Evolutionary conservation across 2,888 invertebrate species (phyloP).

Genomic region (Nomada flava): DNA sequence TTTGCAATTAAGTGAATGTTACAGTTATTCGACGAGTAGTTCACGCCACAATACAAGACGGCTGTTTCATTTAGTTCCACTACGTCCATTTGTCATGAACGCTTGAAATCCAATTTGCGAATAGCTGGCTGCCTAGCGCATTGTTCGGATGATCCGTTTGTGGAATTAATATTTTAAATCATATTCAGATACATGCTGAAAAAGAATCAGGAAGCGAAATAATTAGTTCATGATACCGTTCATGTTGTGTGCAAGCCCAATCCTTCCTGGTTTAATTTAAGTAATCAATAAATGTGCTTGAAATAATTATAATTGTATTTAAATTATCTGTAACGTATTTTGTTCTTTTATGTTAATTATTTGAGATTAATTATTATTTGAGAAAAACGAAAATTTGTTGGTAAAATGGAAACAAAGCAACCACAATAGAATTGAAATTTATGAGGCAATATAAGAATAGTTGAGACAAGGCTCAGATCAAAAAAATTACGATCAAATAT

Average conservation of each 20-base stretch:
- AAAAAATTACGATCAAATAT: not conserved
- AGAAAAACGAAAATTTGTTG: not conserved
- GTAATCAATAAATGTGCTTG: no score
- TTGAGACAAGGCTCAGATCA: not conserved
- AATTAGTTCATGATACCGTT: not conserved
- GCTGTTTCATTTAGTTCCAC: conserved; percentile 4
- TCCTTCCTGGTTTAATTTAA: not conserved
- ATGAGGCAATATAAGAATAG: not conserved
- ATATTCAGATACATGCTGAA: not conserved
- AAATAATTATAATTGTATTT: no score
- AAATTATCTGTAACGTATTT: no score
- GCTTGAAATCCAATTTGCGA: conserved; percentile 24
- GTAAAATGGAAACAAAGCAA: no score
- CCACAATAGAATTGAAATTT: not conserved
- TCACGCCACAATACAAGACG: not conserved
- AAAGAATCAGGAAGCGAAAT: not conserved
- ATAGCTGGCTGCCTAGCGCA: not conserved
- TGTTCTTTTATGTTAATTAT: no score
- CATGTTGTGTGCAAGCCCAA: not conserved
- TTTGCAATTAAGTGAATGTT: conserved; percentile 4
- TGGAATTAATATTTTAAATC: not conserved
- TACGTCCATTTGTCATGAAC: conserved; percentile 7
- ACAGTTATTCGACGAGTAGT: not conserved
- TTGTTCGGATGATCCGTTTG: not conserved
- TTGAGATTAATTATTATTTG: not conserved